phyloP scores from a whole-genome alignment of 2,888 invertebrate species.

The Peribatodes rhomboidaria region DNA sequence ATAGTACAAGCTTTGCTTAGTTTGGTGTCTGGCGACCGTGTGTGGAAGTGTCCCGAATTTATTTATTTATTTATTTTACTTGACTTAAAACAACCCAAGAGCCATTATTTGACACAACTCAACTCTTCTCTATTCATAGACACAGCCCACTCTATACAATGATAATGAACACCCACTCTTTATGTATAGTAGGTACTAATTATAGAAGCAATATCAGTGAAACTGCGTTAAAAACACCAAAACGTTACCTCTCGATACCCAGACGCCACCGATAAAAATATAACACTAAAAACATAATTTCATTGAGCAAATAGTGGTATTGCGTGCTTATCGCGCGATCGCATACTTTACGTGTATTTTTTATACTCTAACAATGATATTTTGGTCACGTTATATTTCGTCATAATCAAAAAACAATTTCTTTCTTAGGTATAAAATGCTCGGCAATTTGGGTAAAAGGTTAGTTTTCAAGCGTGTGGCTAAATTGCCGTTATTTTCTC shows the following conservation, averaged over 20 bases:
- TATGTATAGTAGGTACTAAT: neutral
- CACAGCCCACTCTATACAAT: no score
- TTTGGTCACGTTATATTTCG: conserved; percentile 67
- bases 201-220: neutral
- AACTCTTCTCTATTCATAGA: no score
- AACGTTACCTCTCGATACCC: conserved; percentile 39
- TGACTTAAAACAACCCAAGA: no score
- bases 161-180: no score
- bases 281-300: conserved; percentile 56
- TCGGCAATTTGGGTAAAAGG: conserved; percentile 56
- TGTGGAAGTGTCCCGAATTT: no score
- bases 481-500: conserved; percentile 48
- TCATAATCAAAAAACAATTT: conserved; percentile 60
- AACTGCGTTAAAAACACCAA: conserved; percentile 10
- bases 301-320: conserved; percentile 70
- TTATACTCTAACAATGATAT: conserved; percentile 55
- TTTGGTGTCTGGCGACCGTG: no score
- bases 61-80: no score
- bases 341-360: conserved; percentile 54
- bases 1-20: no score
- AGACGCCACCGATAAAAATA: conserved; percentile 45
- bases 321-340: conserved; percentile 71
- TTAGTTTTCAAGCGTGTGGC: conserved; percentile 46
- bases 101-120: no score
- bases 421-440: conserved; percentile 42